These are phyloP conservation scores for Scaptomyza tumidula DNA, from an alignment of 2,888 invertebrate genomes.

Conservation along the genomic window DNA sequence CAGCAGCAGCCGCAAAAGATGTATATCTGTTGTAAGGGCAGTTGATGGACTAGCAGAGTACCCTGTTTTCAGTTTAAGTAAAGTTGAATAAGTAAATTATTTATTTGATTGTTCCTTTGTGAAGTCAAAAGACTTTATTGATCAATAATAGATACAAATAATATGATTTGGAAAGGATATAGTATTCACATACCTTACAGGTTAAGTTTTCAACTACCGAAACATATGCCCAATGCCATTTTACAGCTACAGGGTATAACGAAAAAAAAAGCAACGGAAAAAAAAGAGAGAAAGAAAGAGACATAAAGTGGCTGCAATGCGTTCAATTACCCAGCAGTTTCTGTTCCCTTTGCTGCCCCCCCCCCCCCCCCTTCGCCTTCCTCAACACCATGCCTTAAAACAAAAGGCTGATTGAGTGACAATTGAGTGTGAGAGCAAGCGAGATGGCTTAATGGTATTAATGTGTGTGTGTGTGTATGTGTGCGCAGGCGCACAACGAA, in stretches of 20 bases:
- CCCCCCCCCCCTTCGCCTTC: not conserved
- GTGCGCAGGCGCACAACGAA: conserved; percentile 65
- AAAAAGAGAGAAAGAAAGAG: conserved; percentile 5
- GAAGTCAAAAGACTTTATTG: too few relatives aligned
- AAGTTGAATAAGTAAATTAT: too few relatives aligned
- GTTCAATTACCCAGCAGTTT: conserved; percentile 62
- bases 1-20: conserved; percentile 25
- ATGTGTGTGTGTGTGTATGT: conserved; percentile 7
- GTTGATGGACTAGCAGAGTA: conserved; percentile 6
- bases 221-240: not conserved
- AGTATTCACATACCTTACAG: too few relatives aligned
- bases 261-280: conserved; percentile 3
- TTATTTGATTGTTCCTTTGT: too few relatives aligned
- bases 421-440: conserved; percentile 45
- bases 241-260: conserved; percentile 30
- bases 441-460: conserved; percentile 25
- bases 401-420: conserved; percentile 68
- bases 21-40: not conserved
- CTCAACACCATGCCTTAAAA: conserved; percentile 43
- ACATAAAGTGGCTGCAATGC: conserved; percentile 63
- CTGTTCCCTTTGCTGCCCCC: not conserved
- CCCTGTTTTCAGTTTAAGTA: conserved; percentile 5
- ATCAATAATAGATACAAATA: too few relatives aligned
- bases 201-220: too few relatives aligned
- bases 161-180: too few relatives aligned